Evolutionary conservation across 2,888 invertebrate species (phyloP), one percentile per base, ranked within the genome.

Genomic region (Thalpophila matura): DNA sequence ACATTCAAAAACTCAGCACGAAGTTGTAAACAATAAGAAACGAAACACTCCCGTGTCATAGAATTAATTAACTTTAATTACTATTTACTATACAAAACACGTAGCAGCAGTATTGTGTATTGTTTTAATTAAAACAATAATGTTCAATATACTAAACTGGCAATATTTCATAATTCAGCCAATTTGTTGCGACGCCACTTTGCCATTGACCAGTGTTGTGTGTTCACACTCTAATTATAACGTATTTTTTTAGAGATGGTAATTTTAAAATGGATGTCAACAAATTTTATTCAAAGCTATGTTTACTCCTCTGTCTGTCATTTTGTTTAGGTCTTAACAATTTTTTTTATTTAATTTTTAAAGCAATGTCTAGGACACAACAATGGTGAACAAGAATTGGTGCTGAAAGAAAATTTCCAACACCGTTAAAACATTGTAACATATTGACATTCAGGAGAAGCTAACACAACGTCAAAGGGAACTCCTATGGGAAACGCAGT

Each of bases 51-150:
- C 42, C 33, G 51, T 56, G 51, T 54, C 49, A 54, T 45, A 46
- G 55, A 57, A 62, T 46, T 79, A 35, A 79, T 78, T 76, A 76
- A 45, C 51, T 37, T 47, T 64, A 71, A 76, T 77, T 46, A 77
- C 18, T 69, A 59, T 67, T 71, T 67, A 68, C 54, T 60, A 64
- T 49, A 70, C 65, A 60, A 63, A 50, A 54, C 63, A 58, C 59
- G 60, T 46, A 51, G 38, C 42, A 42, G 6, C 18, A 50, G 76
- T 65, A 60, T 73, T 61, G 33, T 62, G 66, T 79, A 65, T 55
- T 73, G 35, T 14, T 59, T 73, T 81, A 81, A 80, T 80, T 81
- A 80, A 73, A 77, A 77, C 80, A 79, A 74, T 70, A 65, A 67
- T 59, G 66, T 58, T 22, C 68, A 58, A 60, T 74, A 62, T 65